phyloP scores from a whole-genome alignment of 2,113 vertebrate species.

The Erinaceus europaeus region DNA sequence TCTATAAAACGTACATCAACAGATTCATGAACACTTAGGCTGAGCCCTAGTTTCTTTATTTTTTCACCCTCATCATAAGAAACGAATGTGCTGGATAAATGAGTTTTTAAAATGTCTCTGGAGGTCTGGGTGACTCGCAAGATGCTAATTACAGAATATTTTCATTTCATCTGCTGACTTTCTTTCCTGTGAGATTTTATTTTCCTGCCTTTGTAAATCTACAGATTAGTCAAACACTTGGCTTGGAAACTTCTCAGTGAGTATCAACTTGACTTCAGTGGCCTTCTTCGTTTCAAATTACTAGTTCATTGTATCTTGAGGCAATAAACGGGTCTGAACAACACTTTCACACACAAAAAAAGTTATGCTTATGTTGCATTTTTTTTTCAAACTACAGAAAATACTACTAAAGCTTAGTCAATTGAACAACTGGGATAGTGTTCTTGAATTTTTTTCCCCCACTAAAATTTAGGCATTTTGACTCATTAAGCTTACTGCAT shows the following conservation, averaged over 20 bases:
- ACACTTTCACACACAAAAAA: not conserved
- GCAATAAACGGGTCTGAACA: not conserved
- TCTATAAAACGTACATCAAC: not conserved
- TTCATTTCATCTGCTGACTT: conserved; percentile 14
- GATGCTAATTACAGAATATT: not conserved
- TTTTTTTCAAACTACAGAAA: not conserved
- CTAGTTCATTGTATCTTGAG: not conserved
- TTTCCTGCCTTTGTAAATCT: conserved; percentile 7
- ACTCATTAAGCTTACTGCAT: not conserved
- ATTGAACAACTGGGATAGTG: not conserved
- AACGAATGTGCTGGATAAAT: not conserved
- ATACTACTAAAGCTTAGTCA: conserved; percentile 4
- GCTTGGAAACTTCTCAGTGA: not conserved
- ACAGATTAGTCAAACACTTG: not conserved
- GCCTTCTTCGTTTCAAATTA: not conserved
- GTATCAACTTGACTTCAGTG: not conserved
- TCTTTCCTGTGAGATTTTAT: not conserved
- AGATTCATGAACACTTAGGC: not conserved
- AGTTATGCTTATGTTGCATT: not conserved
- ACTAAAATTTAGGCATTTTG: not conserved
- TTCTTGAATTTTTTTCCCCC: not conserved
- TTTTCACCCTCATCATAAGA: not conserved
- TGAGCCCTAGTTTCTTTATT: not conserved
- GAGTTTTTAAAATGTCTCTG: conserved; percentile 10
- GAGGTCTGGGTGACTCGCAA: not conserved